Evolutionary conservation across 2,113 vertebrate genomes (phyloP), one percentile per base, ranked within the genome.

Genomic region (Ptilorrhoa leucosticta): DNA sequence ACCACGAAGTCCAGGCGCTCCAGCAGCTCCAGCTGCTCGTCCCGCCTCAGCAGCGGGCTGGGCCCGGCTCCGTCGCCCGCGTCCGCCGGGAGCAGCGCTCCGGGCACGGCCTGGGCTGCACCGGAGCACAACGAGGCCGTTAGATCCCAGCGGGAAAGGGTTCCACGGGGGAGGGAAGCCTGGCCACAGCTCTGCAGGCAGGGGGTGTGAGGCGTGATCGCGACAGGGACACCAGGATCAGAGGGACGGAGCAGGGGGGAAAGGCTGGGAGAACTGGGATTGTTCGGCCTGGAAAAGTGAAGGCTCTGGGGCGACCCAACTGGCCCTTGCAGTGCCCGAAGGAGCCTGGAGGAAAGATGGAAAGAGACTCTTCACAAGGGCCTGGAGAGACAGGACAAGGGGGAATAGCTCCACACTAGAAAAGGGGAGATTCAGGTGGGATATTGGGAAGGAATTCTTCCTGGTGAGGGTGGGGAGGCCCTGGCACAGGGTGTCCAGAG

Each of bases 1-100:
- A 99, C 94, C 87, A 99, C 97, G 2, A 98, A 98, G 86, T 99
- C 99, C 92, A 99, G 97, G 82, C 98, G 98, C 57, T 98, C 98
- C 97, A 98, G 96, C 89, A 99, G 97, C 68, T 99, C 98, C 90
- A 97, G 72, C 92, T 99, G 98, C 87, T 98, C 98, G 2, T 96
- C 97, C 1, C 89, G 98, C 5, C 94, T 54, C 42, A 98, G 92
- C 9, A 96, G 60, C 14, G 88, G 4, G 1, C 42, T 6, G 33
- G 4, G 9, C 31, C 27, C 10, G 0, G 48, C 95, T 18, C 94
- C 96, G 7, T 89, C 95, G 4, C 98, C 97, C 2, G 71, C 97
- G 1, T 95, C 98, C 4, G 87, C 86, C 1, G 98, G 94, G 7
- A 92, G 82, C 2, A 78, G 93, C 21, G 65, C 80, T 40, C 87